phyloP scores from a whole-genome alignment of 1,140 invertebrate species.

The Bombyx mandarina region DNA sequence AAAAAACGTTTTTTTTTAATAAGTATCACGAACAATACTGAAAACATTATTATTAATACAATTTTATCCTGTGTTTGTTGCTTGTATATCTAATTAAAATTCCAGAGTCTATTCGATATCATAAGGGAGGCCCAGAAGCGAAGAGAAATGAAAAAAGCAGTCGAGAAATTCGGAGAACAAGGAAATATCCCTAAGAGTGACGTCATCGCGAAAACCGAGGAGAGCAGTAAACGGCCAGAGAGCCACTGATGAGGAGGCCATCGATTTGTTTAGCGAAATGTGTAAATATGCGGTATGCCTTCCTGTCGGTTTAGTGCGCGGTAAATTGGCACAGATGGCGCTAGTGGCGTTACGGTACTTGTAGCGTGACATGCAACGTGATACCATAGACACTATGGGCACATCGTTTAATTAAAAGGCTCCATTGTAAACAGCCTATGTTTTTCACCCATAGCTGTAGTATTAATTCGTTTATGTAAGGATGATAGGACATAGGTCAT shows the following conservation, averaged over 20 bases:
- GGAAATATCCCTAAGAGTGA: conserved; percentile 17
- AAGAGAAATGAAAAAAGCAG: conserved; percentile 49
- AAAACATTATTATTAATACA: too few relatives aligned
- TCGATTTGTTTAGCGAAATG: conserved; percentile 15
- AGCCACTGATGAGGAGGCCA: conserved; percentile 32
- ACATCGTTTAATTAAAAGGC: too few relatives aligned
- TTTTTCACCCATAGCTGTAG: too few relatives aligned
- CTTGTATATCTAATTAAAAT: conserved; percentile 2
- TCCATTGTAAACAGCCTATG: too few relatives aligned
- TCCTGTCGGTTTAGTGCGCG: conserved; percentile 35
- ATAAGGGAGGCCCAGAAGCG: conserved; percentile 56
- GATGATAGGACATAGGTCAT: too few relatives aligned
- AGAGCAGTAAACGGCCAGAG: conserved; percentile 50
- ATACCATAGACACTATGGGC: too few relatives aligned
- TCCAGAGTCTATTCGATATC: conserved; percentile 56
- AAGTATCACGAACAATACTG: too few relatives aligned
- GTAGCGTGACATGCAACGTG: not conserved
- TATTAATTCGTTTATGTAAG: too few relatives aligned
- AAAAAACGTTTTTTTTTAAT: too few relatives aligned
- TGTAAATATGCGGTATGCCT: conserved; percentile 31
- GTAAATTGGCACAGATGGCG: conserved; percentile 41
- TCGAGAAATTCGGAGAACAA: conserved; percentile 36
- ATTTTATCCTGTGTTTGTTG: too few relatives aligned
- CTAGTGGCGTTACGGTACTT: conserved; percentile 1
- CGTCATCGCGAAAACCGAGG: conserved; percentile 16